Base-by-base conservation (phyloP, 2,888 invertebrate species). In the Osmoderma eremita region DNA sequence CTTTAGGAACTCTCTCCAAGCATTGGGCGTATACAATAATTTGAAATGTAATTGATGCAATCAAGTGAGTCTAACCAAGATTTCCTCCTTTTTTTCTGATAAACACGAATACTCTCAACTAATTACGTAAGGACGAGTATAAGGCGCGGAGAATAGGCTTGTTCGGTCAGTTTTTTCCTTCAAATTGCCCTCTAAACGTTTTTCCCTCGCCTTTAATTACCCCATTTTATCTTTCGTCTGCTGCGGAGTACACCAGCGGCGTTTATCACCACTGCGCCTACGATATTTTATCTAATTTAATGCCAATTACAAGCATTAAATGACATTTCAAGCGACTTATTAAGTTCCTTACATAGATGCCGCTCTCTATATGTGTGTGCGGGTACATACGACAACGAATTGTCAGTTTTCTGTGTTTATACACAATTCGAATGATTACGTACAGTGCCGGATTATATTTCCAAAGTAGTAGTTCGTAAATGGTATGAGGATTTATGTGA, bases 221-320 rank as follows among this genome's bases (percentile, higher is more conserved):
- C 13, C 42, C 42, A 42, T 42, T 42, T 42, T 17, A 42, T 15
- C 42, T 17, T 13, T 42, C 42, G 1, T n/a, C 17, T 13, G 42
- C 15, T 8, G 6, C 13, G 6, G 13, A 6, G 42, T 42, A 15
- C 42, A 42, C 42, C 42, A 42, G 42, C 42, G n/a, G n/a, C 42
- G 12, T 42, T 42, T 42, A 42, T 42, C 42, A 42, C 42, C 42
- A 6, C 4, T 10, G 17, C 42, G 42, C 42, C 15, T 42, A 42
- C 42, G 36, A 42, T 42, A 42, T 42, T 15, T 42, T 42, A 42
- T 42, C 42, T 42, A 42, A 42, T 42, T 42, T 42, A 42, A 42
- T 42, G 42, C 15, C 42, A 42, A 42, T 42, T 42, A 42, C 42
- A 42, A 13, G 17, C 17, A 42, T 42, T 42, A 30, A 30, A 10